Evolutionary conservation across 64 coral and sea anemone species (phyloP).

Genomic region (Montipora efflorescens): DNA sequence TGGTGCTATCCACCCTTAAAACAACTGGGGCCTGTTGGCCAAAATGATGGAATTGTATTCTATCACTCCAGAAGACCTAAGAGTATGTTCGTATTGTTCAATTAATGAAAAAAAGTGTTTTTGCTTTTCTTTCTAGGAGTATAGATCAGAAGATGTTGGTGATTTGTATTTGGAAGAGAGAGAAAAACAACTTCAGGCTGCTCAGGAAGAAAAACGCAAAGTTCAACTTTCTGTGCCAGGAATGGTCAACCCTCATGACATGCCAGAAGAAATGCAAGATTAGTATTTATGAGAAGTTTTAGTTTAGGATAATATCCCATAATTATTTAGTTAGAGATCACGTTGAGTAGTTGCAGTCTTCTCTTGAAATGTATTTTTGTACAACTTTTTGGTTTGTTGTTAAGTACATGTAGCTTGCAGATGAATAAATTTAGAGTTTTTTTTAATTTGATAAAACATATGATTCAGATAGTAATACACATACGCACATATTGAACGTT

Average conservation of each 20-base stretch:
- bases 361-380: constrained; percentile 48
- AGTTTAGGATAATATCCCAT: constrained; percentile 3
- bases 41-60: too few species aligned
- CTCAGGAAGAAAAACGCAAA: constrained; percentile 91
- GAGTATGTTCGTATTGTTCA: too few species aligned
- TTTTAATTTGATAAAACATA: not conserved
- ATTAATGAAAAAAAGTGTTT: not conserved
- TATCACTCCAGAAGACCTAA: too few species aligned
- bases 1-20: too few species aligned
- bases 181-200: constrained; percentile 82
- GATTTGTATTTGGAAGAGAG: constrained; percentile 94
- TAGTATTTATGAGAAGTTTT: constrained; percentile 65
- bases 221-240: constrained; percentile 96
- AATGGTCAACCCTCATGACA: constrained; percentile 96
- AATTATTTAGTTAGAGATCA: constrained; percentile 27
- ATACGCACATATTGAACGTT: constrained; percentile 14
- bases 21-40: too few species aligned
- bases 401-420: not conserved
- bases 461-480: not conserved
- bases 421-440: not conserved
- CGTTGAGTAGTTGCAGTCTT: not conserved
- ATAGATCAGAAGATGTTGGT: constrained; percentile 80
- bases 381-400: constrained; percentile 16
- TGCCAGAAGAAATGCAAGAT: constrained; percentile 99
- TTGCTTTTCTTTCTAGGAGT: constrained; percentile 69